A percentile compares a stretch with the other conserved stretches of the same genome.
Evolutionary conservation across 2,113 vertebrate species (phyloP).

Genomic region (Cyanistes caeruleus): DNA sequence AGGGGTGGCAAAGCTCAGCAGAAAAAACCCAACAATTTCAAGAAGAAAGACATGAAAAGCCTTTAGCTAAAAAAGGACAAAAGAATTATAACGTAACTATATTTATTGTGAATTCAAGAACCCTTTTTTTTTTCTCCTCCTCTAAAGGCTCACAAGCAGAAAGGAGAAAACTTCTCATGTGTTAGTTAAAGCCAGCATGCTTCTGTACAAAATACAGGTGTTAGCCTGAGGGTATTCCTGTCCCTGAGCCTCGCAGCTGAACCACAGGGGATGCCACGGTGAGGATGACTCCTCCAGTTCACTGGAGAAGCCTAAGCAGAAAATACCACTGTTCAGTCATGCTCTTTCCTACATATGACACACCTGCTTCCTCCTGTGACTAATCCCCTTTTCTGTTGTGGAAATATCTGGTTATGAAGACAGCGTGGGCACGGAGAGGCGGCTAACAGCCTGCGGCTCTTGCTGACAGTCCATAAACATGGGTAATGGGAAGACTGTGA

Average conservation of each 20-base stretch:
- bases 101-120: not conserved
- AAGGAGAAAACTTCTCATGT: not conserved
- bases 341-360: not conserved
- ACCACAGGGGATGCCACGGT: rapidly evolving
- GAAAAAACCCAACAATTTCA: not conserved
- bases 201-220: not conserved
- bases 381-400: constrained; percentile 38
- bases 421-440: not conserved
- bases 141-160: not conserved
- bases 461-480: not conserved
- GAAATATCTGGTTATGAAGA: constrained; percentile 42
- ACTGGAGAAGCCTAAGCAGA: constrained; percentile 8
- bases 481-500: not conserved
- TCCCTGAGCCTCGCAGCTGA: not conserved
- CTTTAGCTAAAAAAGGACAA: not conserved
- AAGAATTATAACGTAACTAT: not conserved
- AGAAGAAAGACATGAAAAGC: not conserved
- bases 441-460: not conserved
- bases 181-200: not conserved
- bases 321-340: constrained; percentile 27
- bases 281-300: not conserved
- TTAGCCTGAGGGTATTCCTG: not conserved
- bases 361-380: constrained; percentile 57
- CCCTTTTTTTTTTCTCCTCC: too few species aligned
- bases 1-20: not conserved